Percentiles rank a stretch among this genome's conserved stretches.
These are phyloP conservation scores for Trematomus loennbergii DNA, from an alignment of 2,113 vertebrate genomes.

Conservation along the genomic window DNA sequence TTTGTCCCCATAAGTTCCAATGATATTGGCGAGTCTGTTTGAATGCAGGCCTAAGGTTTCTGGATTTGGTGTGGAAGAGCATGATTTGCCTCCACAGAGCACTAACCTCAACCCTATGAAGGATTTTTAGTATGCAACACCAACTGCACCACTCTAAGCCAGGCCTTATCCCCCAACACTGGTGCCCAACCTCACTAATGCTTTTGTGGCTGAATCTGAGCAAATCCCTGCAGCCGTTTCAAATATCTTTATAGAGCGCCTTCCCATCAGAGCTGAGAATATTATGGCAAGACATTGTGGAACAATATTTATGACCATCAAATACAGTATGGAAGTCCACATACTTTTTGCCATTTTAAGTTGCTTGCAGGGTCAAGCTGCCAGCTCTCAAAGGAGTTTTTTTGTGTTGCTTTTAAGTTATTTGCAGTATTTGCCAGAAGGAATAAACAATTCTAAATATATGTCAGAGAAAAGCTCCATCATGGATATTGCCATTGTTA, in stretches of 20 bases:
- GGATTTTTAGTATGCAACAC: background rate
- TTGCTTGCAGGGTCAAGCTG: background rate
- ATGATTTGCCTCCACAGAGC: background rate
- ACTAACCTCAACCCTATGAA: background rate
- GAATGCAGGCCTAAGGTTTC: background rate
- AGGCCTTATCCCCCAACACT: background rate
- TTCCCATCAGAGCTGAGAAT: background rate
- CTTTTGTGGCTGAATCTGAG: background rate
- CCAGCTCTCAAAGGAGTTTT: background rate
- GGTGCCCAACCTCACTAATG: background rate
- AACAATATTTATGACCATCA: background rate
- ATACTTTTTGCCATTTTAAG: background rate
- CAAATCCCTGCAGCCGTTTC: background rate
- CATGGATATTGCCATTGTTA: background rate
- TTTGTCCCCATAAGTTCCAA: background rate
- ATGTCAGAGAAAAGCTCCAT: slow-evolving; percentile 17
- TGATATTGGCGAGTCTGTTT: no score
- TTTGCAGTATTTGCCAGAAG: background rate
- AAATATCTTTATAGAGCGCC: background rate
- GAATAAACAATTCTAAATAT: background rate
- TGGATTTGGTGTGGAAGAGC: background rate
- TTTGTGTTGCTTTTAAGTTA: background rate
- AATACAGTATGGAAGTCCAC: background rate
- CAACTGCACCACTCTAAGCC: slow-evolving; percentile 1
- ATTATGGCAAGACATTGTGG: background rate